Conservation (phyloP, 1,140 invertebrate genomes). For the Wiebesia pumilae region DNA sequence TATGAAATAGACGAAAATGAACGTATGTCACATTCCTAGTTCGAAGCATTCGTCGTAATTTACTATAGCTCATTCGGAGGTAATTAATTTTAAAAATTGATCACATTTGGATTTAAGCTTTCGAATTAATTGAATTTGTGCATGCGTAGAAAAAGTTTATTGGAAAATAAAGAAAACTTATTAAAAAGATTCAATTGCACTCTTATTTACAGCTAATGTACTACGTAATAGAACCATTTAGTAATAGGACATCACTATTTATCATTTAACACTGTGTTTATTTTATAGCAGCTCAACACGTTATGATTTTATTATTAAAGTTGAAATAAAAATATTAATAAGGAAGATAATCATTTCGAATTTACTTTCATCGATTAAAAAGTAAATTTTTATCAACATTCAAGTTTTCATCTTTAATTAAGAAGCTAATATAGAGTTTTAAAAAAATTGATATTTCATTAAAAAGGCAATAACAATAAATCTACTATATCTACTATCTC, state of each 20-base stretch:
- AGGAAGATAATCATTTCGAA: neutral
- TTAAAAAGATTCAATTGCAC: slow-evolving; percentile 17
- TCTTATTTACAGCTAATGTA: neutral
- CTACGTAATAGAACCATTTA: neutral
- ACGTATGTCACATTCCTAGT: neutral
- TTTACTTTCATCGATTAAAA: neutral
- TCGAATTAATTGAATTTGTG: slow-evolving; percentile 19
- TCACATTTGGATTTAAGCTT: neutral
- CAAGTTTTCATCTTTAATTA: neutral
- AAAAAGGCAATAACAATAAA: no score
- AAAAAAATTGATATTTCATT: no score
- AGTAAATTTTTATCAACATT: neutral
- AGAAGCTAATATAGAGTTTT: no score
- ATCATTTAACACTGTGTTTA: neutral
- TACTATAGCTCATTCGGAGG: slow-evolving; percentile 13
- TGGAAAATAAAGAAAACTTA: slow-evolving; percentile 15
- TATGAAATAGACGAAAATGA: neutral
- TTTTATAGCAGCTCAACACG: neutral
- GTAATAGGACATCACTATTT: neutral
- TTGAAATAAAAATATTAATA: neutral
- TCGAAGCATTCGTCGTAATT: neutral
- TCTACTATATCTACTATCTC: no score
- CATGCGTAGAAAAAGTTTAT: neutral
- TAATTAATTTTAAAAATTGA: slow-evolving; percentile 29
- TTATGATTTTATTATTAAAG: slow-evolving; percentile 17